Evolutionary conservation across 2,888 invertebrate species (phyloP).

Genomic region (Synergus laeviventris): DNA sequence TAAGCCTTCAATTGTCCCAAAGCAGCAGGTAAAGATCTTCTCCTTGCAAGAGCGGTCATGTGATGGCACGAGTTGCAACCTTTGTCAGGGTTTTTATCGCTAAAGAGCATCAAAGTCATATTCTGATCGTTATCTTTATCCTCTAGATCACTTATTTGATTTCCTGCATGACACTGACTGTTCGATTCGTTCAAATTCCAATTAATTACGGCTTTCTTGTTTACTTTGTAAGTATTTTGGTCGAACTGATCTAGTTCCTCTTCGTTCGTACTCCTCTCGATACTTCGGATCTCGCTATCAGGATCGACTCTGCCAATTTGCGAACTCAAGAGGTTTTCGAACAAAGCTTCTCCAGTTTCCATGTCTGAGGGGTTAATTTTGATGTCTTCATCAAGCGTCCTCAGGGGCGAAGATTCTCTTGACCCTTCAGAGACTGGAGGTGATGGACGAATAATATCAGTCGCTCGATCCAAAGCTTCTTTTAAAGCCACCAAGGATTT

Average conservation of each 20-base stretch:
- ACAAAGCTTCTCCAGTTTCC: constrained; percentile 50
- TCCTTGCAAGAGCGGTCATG: constrained; percentile 56
- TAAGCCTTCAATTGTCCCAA: constrained; percentile 57
- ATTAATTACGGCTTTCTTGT: constrained; percentile 1
- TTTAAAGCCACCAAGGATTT: constrained; percentile 60
- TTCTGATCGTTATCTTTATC: constrained; percentile 37
- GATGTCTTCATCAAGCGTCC: constrained; percentile 43
- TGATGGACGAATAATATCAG: constrained; percentile 60
- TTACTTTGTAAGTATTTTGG: constrained; percentile 11
- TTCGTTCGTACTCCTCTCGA: constrained; percentile 53
- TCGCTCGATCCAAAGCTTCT: constrained; percentile 67
- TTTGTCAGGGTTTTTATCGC: constrained; percentile 48
- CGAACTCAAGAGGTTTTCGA: constrained; percentile 58
- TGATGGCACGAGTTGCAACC: constrained; percentile 58
- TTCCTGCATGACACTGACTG: constrained; percentile 4
- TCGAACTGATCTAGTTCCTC: constrained; percentile 45
- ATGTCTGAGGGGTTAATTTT: constrained; percentile 43
- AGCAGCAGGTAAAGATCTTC: constrained; percentile 65
- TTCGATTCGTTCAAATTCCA: background rate
- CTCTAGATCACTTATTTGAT: background rate
- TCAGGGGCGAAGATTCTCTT: constrained; percentile 45
- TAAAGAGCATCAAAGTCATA: constrained; percentile 55
- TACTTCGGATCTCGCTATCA: constrained; percentile 56
- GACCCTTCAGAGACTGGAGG: constrained; percentile 47
- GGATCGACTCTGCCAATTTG: constrained; percentile 46